phyloP scores from a whole-genome alignment of 2,113 vertebrate species.

The Apodemus sylvaticus region DNA sequence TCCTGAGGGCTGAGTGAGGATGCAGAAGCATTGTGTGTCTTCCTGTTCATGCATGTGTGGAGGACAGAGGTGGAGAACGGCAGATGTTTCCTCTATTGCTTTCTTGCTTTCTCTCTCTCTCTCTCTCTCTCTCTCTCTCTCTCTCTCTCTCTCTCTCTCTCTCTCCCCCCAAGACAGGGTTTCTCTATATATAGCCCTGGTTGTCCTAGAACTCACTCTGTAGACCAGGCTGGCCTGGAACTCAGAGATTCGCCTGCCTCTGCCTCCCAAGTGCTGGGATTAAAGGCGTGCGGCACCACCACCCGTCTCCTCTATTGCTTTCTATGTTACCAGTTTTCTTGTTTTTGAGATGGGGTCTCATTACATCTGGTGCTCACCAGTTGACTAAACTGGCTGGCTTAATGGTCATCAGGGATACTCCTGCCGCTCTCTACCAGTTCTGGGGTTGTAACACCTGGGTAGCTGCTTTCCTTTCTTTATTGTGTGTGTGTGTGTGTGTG shows the following conservation, averaged over 20 bases:
- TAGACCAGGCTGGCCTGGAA: no score
- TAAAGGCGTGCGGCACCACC: no score
- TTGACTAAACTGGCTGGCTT: neutral
- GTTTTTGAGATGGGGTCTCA: neutral
- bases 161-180: no score
- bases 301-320: no score
- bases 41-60: neutral
- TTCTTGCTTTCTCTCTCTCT: no score
- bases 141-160: no score
- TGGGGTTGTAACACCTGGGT: neutral
- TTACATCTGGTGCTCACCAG: neutral
- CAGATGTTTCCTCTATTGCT: no score
- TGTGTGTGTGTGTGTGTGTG: neutral
- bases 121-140: no score
- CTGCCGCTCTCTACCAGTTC: neutral
- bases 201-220: no score
- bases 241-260: no score
- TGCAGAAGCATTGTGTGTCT: neutral
- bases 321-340: neutral
- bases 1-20: neutral
- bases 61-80: neutral
- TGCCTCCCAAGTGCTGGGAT: no score
- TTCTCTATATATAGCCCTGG: no score
- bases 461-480: neutral
- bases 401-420: neutral